These are phyloP conservation scores for Epinephelus lanceolatus DNA, from an alignment of 2,113 vertebrate species.

Conservation along the genomic window DNA sequence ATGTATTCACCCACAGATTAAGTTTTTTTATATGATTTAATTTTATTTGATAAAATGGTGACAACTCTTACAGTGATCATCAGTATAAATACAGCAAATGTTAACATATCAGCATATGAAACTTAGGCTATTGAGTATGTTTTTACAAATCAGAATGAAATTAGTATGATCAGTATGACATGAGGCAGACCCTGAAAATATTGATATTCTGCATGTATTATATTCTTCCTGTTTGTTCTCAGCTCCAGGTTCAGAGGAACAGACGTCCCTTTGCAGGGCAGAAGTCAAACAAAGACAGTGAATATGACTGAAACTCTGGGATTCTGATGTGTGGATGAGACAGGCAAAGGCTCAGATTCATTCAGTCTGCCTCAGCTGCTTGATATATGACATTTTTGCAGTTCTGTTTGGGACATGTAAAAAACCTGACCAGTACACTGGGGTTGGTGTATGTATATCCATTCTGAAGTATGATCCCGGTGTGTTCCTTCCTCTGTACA, in stretches of 20 bases:
- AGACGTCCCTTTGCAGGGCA: conserved; percentile 59
- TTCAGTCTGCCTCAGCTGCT: no score
- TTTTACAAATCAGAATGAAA: neutral
- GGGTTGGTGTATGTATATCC: neutral
- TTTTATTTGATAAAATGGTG: no score
- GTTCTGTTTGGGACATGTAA: neutral
- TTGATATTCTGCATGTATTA: neutral
- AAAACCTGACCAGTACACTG: neutral
- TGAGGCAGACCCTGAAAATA: neutral
- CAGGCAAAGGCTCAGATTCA: no score
- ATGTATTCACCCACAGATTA: no score
- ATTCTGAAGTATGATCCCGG: neutral
- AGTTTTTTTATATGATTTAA: no score
- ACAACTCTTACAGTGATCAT: neutral
- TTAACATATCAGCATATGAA: neutral
- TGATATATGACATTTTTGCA: neutral
- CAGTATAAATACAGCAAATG: neutral
- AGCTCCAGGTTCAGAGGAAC: conserved; percentile 85
- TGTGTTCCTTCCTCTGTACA: neutral
- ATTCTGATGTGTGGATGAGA: neutral
- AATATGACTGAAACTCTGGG: conserved; percentile 41
- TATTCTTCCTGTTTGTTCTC: conserved; percentile 30
- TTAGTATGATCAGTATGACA: neutral
- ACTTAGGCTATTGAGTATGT: neutral
- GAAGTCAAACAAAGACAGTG: conserved; percentile 27